These are phyloP conservation scores for western clawed frog (Xenopus tropicalis) DNA, from an alignment of 2,113 vertebrate species.

Conservation along the genomic window DNA sequence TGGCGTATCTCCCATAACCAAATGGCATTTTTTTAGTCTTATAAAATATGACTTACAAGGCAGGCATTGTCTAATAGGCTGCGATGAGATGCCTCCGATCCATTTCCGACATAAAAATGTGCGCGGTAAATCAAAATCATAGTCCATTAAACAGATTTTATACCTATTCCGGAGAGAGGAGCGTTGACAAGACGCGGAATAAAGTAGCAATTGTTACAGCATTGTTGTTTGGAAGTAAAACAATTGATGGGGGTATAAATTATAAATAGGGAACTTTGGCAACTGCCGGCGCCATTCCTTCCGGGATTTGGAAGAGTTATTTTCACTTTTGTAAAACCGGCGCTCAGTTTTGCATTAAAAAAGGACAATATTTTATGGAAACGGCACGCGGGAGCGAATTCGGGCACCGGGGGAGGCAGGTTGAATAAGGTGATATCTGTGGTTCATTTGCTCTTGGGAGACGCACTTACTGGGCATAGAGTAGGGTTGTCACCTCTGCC, in stretches of 20 bases:
- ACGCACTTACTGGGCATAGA: background rate
- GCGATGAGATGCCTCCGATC: constrained; percentile 20
- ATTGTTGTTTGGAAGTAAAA: constrained; percentile 34
- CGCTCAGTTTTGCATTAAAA: constrained; percentile 17
- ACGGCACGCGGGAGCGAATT: background rate
- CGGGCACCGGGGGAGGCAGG: background rate
- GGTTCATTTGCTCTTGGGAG: background rate
- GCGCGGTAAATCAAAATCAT: constrained; percentile 42
- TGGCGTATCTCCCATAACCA: background rate
- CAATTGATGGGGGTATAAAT: constrained; percentile 40
- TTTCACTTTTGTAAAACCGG: constrained; percentile 23
- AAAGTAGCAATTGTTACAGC: constrained; percentile 40
- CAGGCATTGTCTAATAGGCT: constrained; percentile 30
- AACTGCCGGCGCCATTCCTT: constrained; percentile 27
- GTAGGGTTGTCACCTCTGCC: too few species aligned
- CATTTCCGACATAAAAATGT: constrained; percentile 38
- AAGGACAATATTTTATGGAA: constrained; percentile 14
- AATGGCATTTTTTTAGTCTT: background rate
- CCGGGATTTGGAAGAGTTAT: constrained; percentile 31
- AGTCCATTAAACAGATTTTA: constrained; percentile 44
- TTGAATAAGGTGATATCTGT: constrained; percentile 3
- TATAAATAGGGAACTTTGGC: constrained; percentile 20
- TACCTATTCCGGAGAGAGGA: constrained; percentile 35
- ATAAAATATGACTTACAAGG: constrained; percentile 21
- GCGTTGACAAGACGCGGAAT: constrained; percentile 28